A percentile compares a stretch with the other conserved stretches of the same genome.
These are phyloP conservation scores for Eciton burchellii DNA, from an alignment of 1,140 invertebrate species.

Conservation along the genomic window DNA sequence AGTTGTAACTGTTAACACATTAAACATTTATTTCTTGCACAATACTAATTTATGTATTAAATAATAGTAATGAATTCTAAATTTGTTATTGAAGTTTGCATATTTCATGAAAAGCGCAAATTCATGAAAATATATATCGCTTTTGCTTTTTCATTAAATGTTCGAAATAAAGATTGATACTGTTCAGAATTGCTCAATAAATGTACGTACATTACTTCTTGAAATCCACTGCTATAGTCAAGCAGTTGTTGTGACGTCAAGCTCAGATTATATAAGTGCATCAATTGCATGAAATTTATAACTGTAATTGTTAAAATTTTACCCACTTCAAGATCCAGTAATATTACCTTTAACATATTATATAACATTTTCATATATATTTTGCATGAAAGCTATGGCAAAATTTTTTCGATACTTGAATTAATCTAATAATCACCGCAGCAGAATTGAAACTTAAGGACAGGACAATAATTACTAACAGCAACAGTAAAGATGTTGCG, in stretches of 20 bases:
- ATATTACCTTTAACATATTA: background rate
- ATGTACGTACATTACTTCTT: background rate
- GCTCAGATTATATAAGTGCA: background rate
- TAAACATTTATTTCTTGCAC: no score
- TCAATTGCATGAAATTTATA: background rate
- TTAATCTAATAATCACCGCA: background rate
- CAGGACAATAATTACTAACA: background rate
- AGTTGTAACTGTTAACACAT: background rate
- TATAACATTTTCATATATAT: background rate
- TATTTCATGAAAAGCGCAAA: no score
- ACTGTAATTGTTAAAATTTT: background rate
- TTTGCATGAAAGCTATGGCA: no score
- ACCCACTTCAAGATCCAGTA: background rate
- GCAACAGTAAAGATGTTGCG: background rate
- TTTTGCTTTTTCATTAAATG: no score
- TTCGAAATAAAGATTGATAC: no score
- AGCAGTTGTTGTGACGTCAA: background rate
- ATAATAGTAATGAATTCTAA: no score
- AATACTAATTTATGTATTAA: no score
- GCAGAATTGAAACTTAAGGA: background rate
- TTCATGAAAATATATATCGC: no score
- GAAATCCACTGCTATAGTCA: background rate
- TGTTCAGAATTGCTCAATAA: background rate
- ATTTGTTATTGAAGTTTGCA: no score
- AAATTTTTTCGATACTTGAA: no score